Conservation (phyloP, 2,888 invertebrate genomes). For the Nemoura dubitans region DNA sequence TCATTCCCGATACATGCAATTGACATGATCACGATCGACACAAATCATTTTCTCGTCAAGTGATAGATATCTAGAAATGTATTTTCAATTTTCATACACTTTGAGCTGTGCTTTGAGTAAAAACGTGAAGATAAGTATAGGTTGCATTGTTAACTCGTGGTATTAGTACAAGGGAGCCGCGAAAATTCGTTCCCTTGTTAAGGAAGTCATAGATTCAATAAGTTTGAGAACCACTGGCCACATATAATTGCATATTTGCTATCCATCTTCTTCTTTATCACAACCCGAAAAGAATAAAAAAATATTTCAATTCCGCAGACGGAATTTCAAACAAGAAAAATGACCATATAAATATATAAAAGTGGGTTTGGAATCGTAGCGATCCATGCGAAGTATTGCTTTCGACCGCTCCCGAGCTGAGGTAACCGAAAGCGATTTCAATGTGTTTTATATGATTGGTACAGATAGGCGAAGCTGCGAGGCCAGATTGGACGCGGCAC, state of each 20-base stretch:
- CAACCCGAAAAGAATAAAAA: neutral
- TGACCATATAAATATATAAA: neutral
- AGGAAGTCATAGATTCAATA: no score
- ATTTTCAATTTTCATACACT: no score
- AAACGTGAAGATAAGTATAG: no score
- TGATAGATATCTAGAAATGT: no score
- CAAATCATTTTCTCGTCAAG: no score
- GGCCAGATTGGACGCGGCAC: neutral
- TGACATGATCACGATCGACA: no score
- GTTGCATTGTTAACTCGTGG: no score
- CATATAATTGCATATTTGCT: neutral
- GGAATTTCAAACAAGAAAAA: conserved; percentile 27
- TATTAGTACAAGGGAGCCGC: no score
- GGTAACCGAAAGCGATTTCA: neutral
- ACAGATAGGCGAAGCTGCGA: neutral
- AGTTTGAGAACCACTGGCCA: no score
- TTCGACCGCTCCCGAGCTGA: neutral
- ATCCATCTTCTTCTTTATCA: neutral
- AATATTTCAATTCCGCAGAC: neutral
- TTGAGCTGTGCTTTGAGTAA: no score
- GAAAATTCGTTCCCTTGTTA: no score
- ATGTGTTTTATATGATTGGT: conserved; percentile 2
- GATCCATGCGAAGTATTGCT: conserved; percentile 24
- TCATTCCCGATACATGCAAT: no score
- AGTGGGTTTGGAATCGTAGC: neutral